Percentiles rank a stretch among this genome's conserved stretches.
Evolutionary conservation across 2,797 vertebrate genomes (phyloP).

Genomic region (Gymnothorax reevesii): DNA sequence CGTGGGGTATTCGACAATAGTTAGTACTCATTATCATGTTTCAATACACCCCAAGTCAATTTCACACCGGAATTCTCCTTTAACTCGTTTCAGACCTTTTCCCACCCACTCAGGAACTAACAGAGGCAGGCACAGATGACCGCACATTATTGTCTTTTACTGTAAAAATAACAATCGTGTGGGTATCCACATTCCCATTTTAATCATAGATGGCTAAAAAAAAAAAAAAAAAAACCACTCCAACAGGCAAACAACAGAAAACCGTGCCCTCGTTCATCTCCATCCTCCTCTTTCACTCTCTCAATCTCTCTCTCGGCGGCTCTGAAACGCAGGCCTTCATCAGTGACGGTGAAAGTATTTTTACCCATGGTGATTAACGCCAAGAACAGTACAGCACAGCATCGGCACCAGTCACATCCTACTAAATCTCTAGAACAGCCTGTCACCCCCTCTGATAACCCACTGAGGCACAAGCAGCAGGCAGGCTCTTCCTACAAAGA

Average conservation of each 20-base stretch:
- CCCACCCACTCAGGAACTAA: neutral
- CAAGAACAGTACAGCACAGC: neutral
- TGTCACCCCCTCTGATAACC: neutral
- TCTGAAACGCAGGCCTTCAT: neutral
- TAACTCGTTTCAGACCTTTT: neutral
- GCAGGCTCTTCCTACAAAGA: neutral
- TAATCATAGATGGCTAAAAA: constrained; percentile 11
- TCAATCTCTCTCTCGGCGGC: neutral
- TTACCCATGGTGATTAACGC: constrained; percentile 1
- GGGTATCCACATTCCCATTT: neutral
- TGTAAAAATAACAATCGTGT: neutral
- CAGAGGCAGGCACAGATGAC: neutral
- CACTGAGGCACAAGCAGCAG: neutral
- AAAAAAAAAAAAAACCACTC: constrained; percentile 21
- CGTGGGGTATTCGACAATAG: too few species aligned
- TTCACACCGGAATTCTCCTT: too few species aligned
- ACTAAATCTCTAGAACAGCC: neutral
- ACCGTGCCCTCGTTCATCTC: neutral
- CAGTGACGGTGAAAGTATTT: neutral
- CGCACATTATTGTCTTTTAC: neutral
- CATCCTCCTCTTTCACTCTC: neutral
- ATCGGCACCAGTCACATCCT: neutral
- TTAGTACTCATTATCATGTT: too few species aligned
- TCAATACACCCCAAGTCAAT: too few species aligned
- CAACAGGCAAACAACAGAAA: neutral